phyloP scores from a whole-genome alignment of 2,113 vertebrate genomes.

The Formicarius rufipectus region DNA sequence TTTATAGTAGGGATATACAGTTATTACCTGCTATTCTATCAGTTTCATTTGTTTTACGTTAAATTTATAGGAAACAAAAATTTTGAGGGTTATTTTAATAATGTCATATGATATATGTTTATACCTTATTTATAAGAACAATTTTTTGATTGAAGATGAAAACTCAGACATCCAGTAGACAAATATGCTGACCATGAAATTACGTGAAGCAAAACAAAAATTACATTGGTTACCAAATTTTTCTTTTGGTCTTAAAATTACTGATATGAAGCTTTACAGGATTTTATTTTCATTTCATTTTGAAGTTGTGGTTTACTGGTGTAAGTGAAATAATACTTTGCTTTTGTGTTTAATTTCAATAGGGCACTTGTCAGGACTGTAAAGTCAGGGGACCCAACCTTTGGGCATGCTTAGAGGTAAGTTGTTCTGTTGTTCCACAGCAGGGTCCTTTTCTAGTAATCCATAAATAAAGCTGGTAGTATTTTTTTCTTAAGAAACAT shows the following conservation, averaged over 20 bases:
- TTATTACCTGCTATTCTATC: neutral
- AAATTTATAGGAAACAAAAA: neutral
- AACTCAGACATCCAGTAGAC: neutral
- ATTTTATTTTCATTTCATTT: neutral
- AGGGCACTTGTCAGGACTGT: constrained; percentile 97
- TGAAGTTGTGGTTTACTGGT: neutral
- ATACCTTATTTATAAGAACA: neutral
- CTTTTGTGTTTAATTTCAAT: neutral
- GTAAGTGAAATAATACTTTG: neutral
- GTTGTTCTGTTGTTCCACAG: neutral
- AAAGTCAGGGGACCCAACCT: constrained; percentile 95
- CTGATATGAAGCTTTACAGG: neutral
- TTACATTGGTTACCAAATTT: neutral
- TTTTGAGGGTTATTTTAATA: neutral
- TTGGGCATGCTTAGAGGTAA: constrained; percentile 97
- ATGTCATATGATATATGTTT: neutral
- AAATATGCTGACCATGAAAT: neutral
- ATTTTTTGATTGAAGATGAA: neutral
- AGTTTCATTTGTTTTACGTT: neutral
- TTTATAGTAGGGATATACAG: neutral
- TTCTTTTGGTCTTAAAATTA: neutral
- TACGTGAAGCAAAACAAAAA: neutral
- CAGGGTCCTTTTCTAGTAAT: neutral
- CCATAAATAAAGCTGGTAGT: neutral
- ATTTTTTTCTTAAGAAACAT: neutral